Base-by-base conservation (phyloP, 2,797 vertebrate species). In the Ceryle rudis region DNA sequence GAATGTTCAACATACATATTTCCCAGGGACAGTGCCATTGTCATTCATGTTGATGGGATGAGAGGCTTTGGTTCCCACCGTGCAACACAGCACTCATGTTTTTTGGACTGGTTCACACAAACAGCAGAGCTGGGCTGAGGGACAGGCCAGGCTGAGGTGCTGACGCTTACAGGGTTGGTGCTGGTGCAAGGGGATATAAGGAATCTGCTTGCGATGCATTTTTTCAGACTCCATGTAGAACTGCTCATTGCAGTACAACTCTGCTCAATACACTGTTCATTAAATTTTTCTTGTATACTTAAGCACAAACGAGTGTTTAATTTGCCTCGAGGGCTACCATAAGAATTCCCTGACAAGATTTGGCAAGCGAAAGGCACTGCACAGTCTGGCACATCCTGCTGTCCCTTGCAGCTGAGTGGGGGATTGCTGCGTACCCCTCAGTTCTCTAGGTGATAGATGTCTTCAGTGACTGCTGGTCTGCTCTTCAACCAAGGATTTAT, bases 191-290 rank as follows among this genome's bases (percentile, higher is more conserved):
- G 9, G 19, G 19, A 33, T 46, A 23, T 23, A 47, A 47, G 46
- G 21, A 47, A 47, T 21, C 46, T 47, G 46, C 22, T 47, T 23
- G 46, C 55, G 51, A 22, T 2, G 2, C 35, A 15, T 14, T 14
- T 35, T 35, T 49, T 22, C 21, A 35, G 35, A 26, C 26, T 71
- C 14, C 13, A 20, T 11, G 13, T 35, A 41, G 65, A 55, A 26
- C 20, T 4, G 2, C 9, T 18, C 28, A 18, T 26, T 37, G 18
- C 4, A 5, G 35, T 16, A 66, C 1, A 1, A 41, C 66, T 86
- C 57, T 55, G 57, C 8, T 39, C 7, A 35, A 41, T 5, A 11
- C 6, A 17, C 11, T 54, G 33, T 8, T 54, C 46, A 19, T 66
- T 60, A 60, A 8, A 5, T 54, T 54, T 39, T 47, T 78, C 26